Conservation (phyloP, 2,113 vertebrate genomes). For the Prunella fulvescens region DNA sequence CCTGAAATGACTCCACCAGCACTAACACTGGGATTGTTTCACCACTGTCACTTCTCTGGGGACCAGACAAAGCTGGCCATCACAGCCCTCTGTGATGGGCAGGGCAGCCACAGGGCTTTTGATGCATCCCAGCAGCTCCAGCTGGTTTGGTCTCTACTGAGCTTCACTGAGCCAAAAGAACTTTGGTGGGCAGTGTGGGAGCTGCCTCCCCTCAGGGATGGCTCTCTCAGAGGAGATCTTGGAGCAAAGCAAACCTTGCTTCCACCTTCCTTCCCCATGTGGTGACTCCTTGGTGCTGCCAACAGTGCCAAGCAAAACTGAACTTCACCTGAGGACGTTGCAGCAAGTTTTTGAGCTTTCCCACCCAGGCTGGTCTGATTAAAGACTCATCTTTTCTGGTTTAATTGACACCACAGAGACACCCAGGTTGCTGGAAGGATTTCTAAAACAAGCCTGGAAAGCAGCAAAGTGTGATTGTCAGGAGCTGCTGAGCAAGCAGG, state of each 20-base stretch:
- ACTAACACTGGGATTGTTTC: background rate
- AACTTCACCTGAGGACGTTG: background rate
- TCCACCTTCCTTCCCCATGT: background rate
- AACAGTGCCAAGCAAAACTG: background rate
- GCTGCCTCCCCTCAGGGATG: background rate
- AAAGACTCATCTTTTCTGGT: background rate
- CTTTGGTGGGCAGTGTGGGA: rapidly evolving
- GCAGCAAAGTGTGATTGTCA: background rate
- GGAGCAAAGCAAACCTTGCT: background rate
- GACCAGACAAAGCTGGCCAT: background rate
- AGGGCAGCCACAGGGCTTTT: background rate
- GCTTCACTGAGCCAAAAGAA: background rate
- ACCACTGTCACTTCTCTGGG: background rate
- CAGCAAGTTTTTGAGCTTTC: background rate
- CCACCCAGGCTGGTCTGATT: background rate
- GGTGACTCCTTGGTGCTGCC: background rate
- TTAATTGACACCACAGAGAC: background rate
- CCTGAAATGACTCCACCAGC: background rate
- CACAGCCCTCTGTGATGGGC: rapidly evolving
- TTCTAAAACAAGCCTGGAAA: background rate
- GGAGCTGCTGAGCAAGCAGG: background rate
- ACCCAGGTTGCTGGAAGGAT: background rate
- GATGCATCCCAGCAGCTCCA: background rate
- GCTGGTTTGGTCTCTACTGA: background rate
- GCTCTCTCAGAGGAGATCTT: background rate